Evolutionary conservation across 53 echinoderm and acorn worm genomes (phyloP), one percentile per base, ranked within the genome.

Genomic region (Luidia sarsii): DNA sequence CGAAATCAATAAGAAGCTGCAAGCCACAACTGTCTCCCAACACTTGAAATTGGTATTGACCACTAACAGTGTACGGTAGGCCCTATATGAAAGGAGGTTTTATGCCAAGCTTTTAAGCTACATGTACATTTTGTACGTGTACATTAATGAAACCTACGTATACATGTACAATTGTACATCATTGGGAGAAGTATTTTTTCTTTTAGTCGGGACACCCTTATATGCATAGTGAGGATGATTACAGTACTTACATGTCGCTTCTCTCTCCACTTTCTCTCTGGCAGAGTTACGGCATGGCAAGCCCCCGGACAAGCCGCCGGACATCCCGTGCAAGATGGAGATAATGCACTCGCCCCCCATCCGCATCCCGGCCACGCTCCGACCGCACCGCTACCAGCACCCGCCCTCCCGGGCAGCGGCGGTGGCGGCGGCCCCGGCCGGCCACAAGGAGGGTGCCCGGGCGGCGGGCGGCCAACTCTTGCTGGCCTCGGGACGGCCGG

Each of bases 201-300:
- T 39, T 39, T 38, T 46, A 11, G n/a, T n/a, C n/a, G n/a, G n/a
- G n/a, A n/a, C n/a, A n/a, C n/a, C n/a, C n/a, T n/a, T n/a, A n/a
- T n/a, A n/a, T n/a, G n/a, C n/a, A n/a, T n/a, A n/a, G n/a, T n/a
- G n/a, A n/a, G n/a, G n/a, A n/a, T n/a, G n/a, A n/a, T n/a, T n/a
- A n/a, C n/a, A n/a, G n/a, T n/a, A n/a, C n/a, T n/a, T n/a, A n/a
- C n/a, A n/a, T n/a, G n/a, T n/a, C n/a, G n/a, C n/a, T n/a, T 35
- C 27, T 50, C 19, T 25, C 24, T 24, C 65, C 22, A 23, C 39
- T 51, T 83, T 88, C 52, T 9, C 36, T 33, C 41, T 21, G 55
- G 21, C 83, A 94, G 94, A 94, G 88, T 68, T 92, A 50, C 86
- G 94, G 34, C 94, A 94, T 92, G 94, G 91, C 60, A 88, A 89